Evolutionary conservation across 2,113 vertebrate genomes (phyloP).

Genomic region (Solea senegalensis): DNA sequence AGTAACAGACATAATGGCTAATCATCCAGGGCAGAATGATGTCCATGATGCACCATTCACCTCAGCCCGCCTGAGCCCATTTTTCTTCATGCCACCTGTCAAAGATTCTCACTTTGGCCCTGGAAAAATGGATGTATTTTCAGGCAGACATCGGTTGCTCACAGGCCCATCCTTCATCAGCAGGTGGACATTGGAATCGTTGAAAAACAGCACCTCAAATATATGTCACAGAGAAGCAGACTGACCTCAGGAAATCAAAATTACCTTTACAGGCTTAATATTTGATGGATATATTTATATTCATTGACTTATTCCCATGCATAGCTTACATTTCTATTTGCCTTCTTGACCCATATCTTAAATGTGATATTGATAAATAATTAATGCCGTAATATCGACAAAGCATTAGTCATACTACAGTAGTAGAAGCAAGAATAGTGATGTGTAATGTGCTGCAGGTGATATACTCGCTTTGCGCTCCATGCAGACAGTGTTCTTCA

Average conservation of each 20-base stretch:
- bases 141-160: constrained; percentile 55
- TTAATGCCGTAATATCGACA: not conserved
- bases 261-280: constrained; percentile 21
- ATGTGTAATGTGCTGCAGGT: not conserved
- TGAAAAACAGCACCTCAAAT: constrained; percentile 59
- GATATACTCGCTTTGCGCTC: constrained; percentile 26
- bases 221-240: constrained; percentile 46
- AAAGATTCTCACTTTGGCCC: constrained; percentile 61
- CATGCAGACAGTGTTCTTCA: constrained; percentile 15
- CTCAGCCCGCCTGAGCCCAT: constrained; percentile 24
- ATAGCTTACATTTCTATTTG: not conserved
- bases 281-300: no score
- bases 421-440: not conserved
- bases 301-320: no score
- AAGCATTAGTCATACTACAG: not conserved
- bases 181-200: constrained; percentile 67
- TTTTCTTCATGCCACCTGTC: constrained; percentile 56
- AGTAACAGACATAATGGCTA: constrained; percentile 62
- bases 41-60: constrained; percentile 47
- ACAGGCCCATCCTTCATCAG: constrained; percentile 65
- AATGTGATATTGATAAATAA: not conserved
- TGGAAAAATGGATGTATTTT: constrained; percentile 53
- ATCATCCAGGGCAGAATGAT: constrained; percentile 69
- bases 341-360: not conserved
- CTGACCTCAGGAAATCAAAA: constrained; percentile 17